Evolutionary conservation across 2,113 vertebrate genomes (phyloP), one percentile per base, ranked within the genome.

Genomic region (Ciconia stormi): DNA sequence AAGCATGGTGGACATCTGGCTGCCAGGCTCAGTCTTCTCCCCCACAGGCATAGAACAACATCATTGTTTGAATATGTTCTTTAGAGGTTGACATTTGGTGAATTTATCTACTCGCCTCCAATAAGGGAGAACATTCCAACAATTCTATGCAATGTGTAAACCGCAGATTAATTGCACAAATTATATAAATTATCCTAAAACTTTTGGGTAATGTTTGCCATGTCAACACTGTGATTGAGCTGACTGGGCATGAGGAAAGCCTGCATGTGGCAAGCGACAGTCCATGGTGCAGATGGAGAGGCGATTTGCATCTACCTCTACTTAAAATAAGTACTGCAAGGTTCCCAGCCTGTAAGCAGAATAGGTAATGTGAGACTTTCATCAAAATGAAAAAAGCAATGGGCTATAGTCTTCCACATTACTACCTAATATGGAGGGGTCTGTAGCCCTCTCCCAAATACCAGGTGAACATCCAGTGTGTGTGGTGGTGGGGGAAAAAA

Each of bases 161-260:
- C 71, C 3, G 0, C 89, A 94, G 84, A 96, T 96, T 97, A 97
- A 96, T 97, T 73, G 40, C 72, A 84, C 56, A 94, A 94, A 95
- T 95, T 95, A 95, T 76, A 82, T 38, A 72, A 92, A 93, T 91
- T 82, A 59, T 73, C 76, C 72, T 77, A 82, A 93, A 97, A 63
- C 58, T 96, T 97, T 94, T 56, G 74, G 53, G 42, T 81, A 87
- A 77, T 70, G 18, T 94, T 97, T 96, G 69, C 71, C 74, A 11
- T 95, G 86, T 95, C 95, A 95, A 69, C 90, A 94, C 42, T 77
- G 22, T 82, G 91, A 83, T 91, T 90, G 93, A 89, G 67, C 85
- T 25, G 32, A 74, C 61, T 82, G 65, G 62, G 78, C 66, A 71
- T 38, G 74, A 63, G 61, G 80, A 87, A 90, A 89, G n/a, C 27